These are phyloP conservation scores for Lagodon rhomboides DNA, from an alignment of 2,797 vertebrate genomes.

Conservation along the genomic window DNA sequence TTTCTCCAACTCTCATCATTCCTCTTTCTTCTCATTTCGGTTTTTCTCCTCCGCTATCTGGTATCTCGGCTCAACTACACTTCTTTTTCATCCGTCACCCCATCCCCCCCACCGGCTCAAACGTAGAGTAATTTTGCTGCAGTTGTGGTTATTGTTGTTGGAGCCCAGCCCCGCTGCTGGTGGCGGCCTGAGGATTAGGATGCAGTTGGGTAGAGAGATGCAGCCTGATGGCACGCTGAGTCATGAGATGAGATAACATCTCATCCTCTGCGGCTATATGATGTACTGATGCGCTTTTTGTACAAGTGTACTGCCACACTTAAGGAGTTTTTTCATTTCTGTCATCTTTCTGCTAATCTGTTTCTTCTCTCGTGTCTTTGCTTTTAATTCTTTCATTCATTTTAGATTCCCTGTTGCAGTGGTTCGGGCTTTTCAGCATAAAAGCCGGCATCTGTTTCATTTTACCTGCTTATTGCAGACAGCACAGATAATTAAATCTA, in stretches of 20 bases:
- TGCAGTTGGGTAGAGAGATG: constrained; percentile 32
- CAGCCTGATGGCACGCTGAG: constrained; percentile 60
- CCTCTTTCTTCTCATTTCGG: not conserved
- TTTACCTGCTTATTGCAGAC: not conserved
- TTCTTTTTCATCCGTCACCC: constrained; percentile 7
- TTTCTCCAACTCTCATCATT: constrained; percentile 20
- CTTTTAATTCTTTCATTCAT: not conserved
- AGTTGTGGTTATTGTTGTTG: constrained; percentile 50
- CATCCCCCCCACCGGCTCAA: constrained; percentile 27
- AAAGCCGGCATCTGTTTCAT: not conserved
- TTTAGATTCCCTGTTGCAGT: not conserved
- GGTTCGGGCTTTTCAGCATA: not conserved
- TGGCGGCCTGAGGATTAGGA: constrained; percentile 66
- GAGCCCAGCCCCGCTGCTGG: constrained; percentile 39
- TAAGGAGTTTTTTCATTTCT: too few relatives aligned
- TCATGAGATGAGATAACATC: constrained; percentile 68
- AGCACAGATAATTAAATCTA: constrained; percentile 18
- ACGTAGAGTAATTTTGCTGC: constrained; percentile 60
- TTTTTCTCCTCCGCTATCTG: not conserved
- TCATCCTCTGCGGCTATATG: not conserved
- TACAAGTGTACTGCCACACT: too few relatives aligned
- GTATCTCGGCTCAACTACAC: not conserved
- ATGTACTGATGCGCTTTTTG: not conserved
- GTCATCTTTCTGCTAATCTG: not conserved
- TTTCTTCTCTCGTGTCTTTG: not conserved